phyloP scores from a whole-genome alignment of 2,888 invertebrate genomes.

The Leptarthrus brevirostris region DNA sequence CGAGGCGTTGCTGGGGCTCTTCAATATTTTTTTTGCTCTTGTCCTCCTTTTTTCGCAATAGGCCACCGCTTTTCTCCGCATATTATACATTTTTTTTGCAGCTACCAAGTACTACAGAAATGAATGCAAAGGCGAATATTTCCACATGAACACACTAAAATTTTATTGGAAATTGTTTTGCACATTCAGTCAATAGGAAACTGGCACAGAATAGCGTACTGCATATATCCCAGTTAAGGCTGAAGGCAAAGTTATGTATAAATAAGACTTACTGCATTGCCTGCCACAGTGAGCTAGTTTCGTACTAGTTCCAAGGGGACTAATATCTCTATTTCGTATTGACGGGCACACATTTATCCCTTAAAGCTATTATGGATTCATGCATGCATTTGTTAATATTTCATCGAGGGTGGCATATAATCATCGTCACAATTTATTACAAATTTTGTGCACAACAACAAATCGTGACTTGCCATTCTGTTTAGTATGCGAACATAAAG shows the following conservation, averaged over 20 bases:
- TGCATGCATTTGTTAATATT: conserved; percentile 19
- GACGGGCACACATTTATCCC: not conserved
- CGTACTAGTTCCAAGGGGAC: not conserved
- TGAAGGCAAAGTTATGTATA: not conserved
- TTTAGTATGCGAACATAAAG: not conserved
- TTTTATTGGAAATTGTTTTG: conserved; percentile 42
- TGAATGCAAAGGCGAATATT: conserved; percentile 12
- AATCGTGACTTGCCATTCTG: conserved; percentile 27
- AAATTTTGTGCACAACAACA: conserved; percentile 27
- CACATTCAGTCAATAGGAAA: conserved; percentile 12
- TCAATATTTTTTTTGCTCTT: not conserved
- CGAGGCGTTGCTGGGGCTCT: not conserved
- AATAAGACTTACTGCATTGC: not conserved
- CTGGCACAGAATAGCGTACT: not conserved
- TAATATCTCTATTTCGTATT: no score
- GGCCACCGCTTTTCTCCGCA: not conserved
- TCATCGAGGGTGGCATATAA: not conserved
- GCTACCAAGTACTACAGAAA: not conserved
- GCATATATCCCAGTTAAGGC: not conserved
- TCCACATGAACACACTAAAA: conserved; percentile 38
- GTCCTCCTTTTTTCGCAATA: not conserved
- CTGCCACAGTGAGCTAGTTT: not conserved
- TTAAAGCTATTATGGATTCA: not conserved
- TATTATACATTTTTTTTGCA: not conserved
- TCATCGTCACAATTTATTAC: conserved; percentile 39